Base-by-base conservation (phyloP, 2,797 vertebrate genomes). In the Tinamus major region DNA sequence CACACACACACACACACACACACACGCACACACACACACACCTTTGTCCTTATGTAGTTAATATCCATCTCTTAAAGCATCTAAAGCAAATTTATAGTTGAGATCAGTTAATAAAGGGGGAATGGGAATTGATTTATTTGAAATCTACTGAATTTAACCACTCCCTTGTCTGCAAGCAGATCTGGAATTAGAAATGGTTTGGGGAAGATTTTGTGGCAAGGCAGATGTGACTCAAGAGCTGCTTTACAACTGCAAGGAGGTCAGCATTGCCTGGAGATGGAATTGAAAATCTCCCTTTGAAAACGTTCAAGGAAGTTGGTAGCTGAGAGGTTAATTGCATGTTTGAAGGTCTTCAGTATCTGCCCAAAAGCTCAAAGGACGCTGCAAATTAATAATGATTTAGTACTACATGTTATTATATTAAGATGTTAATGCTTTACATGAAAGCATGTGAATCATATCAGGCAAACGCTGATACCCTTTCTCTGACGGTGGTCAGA, bases 101-200 rank as follows among this genome's bases (percentile, higher is more conserved):
- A 93, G 83, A 94, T 92, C 78, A 64, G 85, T 90, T 91, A 94
- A 92, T 92, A 75, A 90, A 68, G 39, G 39, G 70, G 83, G 90
- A 77, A 92, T 96, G 64, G 92, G 93, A 89, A 83, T 85, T 89
- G 51, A 49, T 86, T 90, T 93, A 89, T 92, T 91, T 95, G 63
- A 93, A 91, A 91, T 70, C 41, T 61, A 21, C 67, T 79, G 80
- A 93, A 93, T 21, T 92, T 92, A 70, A 75, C 76, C 87, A 79
- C 63, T 92, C 69, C 39, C 80, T 92, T 94, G 49, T 93, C 93
- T 95, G 48, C 56, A 87, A 91, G 61, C 48, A 89, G 78, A 56
- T 94, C 37, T 85, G 64, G 91, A 56, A 29, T 91, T 91, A 93
- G 59, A 72, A 85, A 58, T 87, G 33, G 29, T 92, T 80, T 93